Conservation (phyloP, 2,797 vertebrate species). For the Sebastes reedi region DNA sequence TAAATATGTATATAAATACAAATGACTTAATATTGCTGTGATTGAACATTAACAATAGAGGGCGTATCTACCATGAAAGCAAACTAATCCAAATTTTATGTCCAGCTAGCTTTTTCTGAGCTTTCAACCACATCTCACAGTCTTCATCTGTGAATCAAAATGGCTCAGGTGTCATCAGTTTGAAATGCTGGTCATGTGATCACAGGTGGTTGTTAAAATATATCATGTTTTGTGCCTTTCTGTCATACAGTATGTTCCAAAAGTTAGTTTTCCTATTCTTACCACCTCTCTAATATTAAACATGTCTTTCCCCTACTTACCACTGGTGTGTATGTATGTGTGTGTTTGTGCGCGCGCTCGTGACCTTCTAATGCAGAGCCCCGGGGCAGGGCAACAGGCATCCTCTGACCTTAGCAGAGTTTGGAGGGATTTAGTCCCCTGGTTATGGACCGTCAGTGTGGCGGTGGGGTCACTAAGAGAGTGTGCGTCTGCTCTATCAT, state of each 20-base stretch:
- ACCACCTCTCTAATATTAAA: neutral
- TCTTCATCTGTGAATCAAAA: neutral
- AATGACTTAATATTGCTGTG: neutral
- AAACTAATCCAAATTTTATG: neutral
- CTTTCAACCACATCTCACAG: too few species aligned
- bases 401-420: constrained; percentile 65
- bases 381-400: constrained; percentile 46
- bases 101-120: neutral
- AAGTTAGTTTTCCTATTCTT: neutral
- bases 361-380: constrained; percentile 71
- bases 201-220: neutral
- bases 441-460: constrained; percentile 31
- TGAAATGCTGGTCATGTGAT: neutral
- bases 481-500: constrained; percentile 18
- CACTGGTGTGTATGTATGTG: neutral
- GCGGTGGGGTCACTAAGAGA: neutral
- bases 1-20: neutral
- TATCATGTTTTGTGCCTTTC: neutral
- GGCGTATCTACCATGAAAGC: too few species aligned
- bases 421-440: constrained; percentile 38
- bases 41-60: neutral
- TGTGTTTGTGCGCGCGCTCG: neutral
- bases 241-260: neutral
- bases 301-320: neutral
- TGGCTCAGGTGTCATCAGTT: too few species aligned